Conservation (phyloP, 2,888 invertebrate species). For the Microplitis deprimator region DNA sequence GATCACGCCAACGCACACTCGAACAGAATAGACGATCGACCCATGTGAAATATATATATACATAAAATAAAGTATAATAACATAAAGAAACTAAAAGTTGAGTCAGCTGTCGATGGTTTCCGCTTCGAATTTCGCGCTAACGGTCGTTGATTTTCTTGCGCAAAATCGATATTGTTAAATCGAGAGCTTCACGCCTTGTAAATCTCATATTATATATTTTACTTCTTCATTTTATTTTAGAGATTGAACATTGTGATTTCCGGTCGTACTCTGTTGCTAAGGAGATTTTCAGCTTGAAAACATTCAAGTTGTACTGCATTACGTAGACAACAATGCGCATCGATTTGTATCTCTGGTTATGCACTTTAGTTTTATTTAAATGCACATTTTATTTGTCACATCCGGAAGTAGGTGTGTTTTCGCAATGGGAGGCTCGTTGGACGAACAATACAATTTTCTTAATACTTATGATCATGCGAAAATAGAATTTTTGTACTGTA, state of each 20-base stretch:
- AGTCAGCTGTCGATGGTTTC: constrained; percentile 60
- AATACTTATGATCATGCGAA: neutral
- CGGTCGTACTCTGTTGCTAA: constrained; percentile 16
- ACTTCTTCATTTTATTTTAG: neutral
- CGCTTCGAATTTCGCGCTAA: constrained; percentile 38
- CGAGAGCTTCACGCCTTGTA: neutral
- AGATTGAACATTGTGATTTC: neutral
- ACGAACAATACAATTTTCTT: constrained; percentile 40
- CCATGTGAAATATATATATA: constrained; percentile 3
- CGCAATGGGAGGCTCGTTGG: constrained; percentile 36
- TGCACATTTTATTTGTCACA: constrained; percentile 40
- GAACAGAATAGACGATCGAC: neutral
- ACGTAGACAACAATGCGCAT: constrained; percentile 1
- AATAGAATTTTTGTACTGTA: constrained; percentile 8
- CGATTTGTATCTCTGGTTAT: neutral
- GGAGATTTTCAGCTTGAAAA: neutral
- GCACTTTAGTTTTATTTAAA: constrained; percentile 15
- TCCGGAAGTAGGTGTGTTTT: constrained; percentile 50
- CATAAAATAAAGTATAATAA: neutral
- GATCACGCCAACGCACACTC: constrained; percentile 30
- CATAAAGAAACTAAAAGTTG: constrained; percentile 8
- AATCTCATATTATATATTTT: constrained; percentile 18
- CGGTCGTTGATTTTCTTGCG: constrained; percentile 16
- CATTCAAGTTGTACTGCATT: neutral
- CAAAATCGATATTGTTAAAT: constrained; percentile 30